Base-by-base conservation (phyloP, 2,113 vertebrate species). In the Aphelocoma coerulescens region DNA sequence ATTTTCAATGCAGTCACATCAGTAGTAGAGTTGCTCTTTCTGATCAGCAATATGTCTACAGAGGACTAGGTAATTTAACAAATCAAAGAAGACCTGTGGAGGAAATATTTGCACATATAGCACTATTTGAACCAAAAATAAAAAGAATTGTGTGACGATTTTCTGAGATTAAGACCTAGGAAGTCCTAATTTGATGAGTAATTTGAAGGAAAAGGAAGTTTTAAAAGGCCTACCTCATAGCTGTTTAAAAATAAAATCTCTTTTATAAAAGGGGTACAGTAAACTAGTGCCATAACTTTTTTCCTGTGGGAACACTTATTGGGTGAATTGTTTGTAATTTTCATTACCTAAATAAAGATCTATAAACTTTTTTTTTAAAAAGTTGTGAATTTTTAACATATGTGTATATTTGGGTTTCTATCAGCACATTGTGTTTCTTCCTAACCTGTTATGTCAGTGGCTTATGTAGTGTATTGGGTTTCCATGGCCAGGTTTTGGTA, bases 281-380 rank as follows among this genome's bases (percentile, higher is more conserved):
- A 69, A 93, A 87, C 5, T 74, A 58, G 35, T 18, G 16, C 1
- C 2, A 44, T 39, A 48, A 4, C 77, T 52, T 52, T 77, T 88
- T 73, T 32, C 22, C 8, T 16, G 9, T 28, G 22, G n/a, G 30
- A 71, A 6, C 6, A 48, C 11, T 35, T 48, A 5, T 57, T 58
- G 9, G 59, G 54, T 51, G 30, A 84, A 63, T 80, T 55, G 1
- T 46, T 66, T 72, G 22, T 16, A 58, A 24, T 61, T 84, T 62
- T 69, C 9, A 55, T 58, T 44, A 37, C 62, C 7, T 30, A 66
- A 51, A 82, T 46, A 62, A 52, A 30, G 27, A 58, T 3, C 4
- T 27, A 74, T 11, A 39, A 41, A 27, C 3, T 4, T 5, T 5
- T 11, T 86, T 65, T 58, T 4, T 0, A 4, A 26, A 33, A 16